phyloP scores from a whole-genome alignment of 2,888 invertebrate species.

The Amphiduros pacificus region DNA sequence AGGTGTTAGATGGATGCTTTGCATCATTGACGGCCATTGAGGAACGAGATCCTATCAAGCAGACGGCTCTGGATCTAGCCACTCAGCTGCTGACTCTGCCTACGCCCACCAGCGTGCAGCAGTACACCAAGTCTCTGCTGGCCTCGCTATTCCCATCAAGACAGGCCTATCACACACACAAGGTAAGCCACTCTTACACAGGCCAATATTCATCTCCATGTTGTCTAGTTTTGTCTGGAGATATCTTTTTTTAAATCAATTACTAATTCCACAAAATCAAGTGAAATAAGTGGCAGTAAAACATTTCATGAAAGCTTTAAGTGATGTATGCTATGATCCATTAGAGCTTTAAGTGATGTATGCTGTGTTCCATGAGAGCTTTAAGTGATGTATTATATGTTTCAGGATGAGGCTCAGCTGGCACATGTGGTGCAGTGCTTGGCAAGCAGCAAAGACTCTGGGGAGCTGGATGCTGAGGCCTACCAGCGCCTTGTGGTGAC shows the following conservation, averaged over 20 bases:
- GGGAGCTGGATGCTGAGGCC: conserved; percentile 74
- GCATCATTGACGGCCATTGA: conserved; percentile 56
- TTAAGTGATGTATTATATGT: neutral
- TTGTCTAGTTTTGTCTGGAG: no score
- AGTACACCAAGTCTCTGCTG: conserved; percentile 80
- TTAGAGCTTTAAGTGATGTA: neutral
- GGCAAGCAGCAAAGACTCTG: conserved; percentile 65
- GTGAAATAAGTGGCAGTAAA: no score
- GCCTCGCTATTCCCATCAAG: conserved; percentile 77
- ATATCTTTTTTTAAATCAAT: no score
- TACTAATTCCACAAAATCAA: no score
- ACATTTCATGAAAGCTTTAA: no score
- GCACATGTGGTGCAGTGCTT: conserved; percentile 66
- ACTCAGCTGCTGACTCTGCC: conserved; percentile 71
- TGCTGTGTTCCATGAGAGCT: neutral
- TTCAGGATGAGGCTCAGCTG: conserved; percentile 80
- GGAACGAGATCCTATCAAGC: conserved; percentile 8
- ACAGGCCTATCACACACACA: conserved; percentile 80
- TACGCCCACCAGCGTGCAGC: conserved; percentile 73
- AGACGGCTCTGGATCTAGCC: conserved; percentile 68
- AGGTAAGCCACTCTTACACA: no score
- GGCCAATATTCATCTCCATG: no score
- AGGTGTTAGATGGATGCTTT: conserved; percentile 76
- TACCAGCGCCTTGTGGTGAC: conserved; percentile 84
- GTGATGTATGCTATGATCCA: neutral